Evolutionary conservation across 2,113 vertebrate genomes (phyloP).

Genomic region (Litocranius walleri): DNA sequence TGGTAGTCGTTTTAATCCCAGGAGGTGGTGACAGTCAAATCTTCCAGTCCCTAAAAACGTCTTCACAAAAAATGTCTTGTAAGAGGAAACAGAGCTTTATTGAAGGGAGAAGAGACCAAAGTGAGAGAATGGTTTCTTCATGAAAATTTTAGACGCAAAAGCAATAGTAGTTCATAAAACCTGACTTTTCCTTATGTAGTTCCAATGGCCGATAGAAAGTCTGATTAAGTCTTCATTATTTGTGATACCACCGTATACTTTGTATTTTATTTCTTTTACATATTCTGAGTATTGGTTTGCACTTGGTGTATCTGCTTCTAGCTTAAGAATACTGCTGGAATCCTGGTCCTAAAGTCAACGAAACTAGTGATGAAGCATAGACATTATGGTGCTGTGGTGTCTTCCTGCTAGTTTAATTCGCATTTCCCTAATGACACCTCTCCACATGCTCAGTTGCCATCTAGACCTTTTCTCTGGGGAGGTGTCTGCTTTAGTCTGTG

Average conservation of each 20-base stretch:
- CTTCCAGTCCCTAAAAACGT: not conserved
- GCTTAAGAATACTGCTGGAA: not conserved
- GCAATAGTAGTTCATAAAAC: not conserved
- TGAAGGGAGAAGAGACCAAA: not conserved
- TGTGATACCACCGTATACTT: fast-evolving
- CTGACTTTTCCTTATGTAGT: conserved; percentile 41
- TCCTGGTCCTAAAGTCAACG: not conserved
- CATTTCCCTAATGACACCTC: not conserved
- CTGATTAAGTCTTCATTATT: conserved; percentile 20
- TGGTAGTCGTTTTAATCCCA: conserved; percentile 32
- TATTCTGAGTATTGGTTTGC: not conserved
- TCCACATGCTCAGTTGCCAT: not conserved
- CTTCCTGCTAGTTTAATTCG: not conserved
- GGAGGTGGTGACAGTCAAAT: not conserved
- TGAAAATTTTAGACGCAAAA: not conserved
- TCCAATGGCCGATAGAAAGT: conserved; percentile 7
- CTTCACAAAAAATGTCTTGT: not conserved
- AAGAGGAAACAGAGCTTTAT: not conserved
- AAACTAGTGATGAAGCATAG: not conserved
- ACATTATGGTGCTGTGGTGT: not conserved
- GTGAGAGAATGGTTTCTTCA: not conserved
- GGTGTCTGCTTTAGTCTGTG: not conserved
- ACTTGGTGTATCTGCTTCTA: not conserved
- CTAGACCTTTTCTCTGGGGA: not conserved
- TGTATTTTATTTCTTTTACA: not conserved